phyloP scores from a whole-genome alignment of 1,140 invertebrate species.

The Aphis craccivora region DNA sequence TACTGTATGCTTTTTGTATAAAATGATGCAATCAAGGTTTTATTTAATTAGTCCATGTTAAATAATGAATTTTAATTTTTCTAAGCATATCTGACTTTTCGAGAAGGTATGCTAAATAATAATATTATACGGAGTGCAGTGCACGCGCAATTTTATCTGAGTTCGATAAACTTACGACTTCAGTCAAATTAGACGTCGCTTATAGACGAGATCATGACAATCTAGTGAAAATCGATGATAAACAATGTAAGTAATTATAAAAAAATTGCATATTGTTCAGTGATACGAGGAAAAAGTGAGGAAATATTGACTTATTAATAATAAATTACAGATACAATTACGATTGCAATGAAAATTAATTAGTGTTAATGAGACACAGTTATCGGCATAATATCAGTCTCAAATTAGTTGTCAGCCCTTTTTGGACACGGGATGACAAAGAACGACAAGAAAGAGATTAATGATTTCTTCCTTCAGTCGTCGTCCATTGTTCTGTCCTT shows the following conservation, averaged over 20 bases:
- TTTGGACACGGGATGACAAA: conserved; percentile 41
- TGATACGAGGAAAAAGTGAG: neutral
- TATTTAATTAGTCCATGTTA: neutral
- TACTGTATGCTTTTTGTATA: neutral
- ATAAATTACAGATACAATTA: neutral
- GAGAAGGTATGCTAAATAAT: neutral
- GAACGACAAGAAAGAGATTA: conserved; percentile 30
- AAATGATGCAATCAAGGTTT: neutral
- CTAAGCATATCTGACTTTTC: neutral
- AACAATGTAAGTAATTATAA: neutral
- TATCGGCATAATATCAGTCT: conserved; percentile 2
- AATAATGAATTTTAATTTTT: neutral
- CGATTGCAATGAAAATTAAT: neutral
- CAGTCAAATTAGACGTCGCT: neutral
- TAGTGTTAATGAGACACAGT: neutral
- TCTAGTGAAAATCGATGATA: neutral
- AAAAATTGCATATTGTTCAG: neutral
- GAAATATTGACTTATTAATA: neutral
- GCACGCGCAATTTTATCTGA: neutral
- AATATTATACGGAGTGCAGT: neutral
- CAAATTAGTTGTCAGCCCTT: conserved; percentile 11
- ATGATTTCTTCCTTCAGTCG: neutral
- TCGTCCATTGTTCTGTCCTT: neutral
- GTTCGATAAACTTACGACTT: neutral
- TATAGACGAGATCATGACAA: neutral